These are phyloP conservation scores for Cylloceria caligata DNA, from an alignment of 2,888 invertebrate genomes.

Conservation along the genomic window DNA sequence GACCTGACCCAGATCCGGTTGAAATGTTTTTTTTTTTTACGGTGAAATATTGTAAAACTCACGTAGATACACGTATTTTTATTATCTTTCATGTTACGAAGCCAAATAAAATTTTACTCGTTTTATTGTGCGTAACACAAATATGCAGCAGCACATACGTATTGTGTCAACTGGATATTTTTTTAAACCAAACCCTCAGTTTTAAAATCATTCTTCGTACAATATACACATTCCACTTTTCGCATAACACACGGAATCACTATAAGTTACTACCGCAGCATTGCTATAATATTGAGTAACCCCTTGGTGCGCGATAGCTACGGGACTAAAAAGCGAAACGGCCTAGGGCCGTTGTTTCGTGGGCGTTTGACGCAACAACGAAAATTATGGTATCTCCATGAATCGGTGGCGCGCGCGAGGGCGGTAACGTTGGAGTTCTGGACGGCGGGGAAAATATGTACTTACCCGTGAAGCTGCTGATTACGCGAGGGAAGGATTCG, in stretches of 20 bases:
- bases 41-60: too few species aligned
- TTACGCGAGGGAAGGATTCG: constrained; percentile 20
- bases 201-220: too few species aligned
- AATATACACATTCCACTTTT: too few species aligned
- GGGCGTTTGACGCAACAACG: constrained; percentile 61
- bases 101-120: too few species aligned
- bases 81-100: too few species aligned
- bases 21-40: too few species aligned
- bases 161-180: too few species aligned
- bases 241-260: background rate
- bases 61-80: too few species aligned
- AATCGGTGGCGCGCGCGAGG: constrained; percentile 1
- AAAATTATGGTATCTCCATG: constrained; percentile 60
- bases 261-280: background rate
- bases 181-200: too few species aligned
- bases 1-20: too few species aligned
- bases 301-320: background rate
- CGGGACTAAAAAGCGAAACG: background rate
- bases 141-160: too few species aligned
- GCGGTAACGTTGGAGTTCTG: background rate
- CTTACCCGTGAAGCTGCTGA: background rate
- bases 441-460: constrained; percentile 15
- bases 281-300: background rate
- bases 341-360: constrained; percentile 43
- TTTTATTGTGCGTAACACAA: too few species aligned